These are phyloP conservation scores for Ceyx margarethae DNA, from an alignment of 2,113 vertebrate species.

Conservation along the genomic window DNA sequence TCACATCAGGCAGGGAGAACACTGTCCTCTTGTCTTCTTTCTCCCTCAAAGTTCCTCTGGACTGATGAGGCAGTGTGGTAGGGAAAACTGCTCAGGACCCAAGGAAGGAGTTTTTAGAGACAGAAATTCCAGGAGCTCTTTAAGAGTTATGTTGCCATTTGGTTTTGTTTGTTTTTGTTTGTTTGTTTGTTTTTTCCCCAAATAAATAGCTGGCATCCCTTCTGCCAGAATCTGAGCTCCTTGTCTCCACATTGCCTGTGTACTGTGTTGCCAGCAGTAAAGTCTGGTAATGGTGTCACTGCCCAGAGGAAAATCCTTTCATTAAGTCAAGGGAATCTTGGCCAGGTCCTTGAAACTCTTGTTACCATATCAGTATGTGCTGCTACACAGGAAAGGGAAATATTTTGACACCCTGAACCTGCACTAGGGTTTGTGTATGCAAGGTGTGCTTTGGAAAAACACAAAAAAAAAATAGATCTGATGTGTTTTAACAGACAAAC, in stretches of 20 bases:
- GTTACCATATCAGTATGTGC: neutral
- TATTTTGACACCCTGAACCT: neutral
- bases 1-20: neutral
- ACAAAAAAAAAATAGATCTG: neutral
- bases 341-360: neutral
- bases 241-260: neutral
- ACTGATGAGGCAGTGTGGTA: neutral
- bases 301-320: neutral
- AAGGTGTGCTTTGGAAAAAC: neutral
- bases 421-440: neutral
- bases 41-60: neutral
- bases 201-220: neutral
- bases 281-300: neutral
- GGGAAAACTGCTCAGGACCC: neutral
- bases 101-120: neutral
- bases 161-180: neutral
- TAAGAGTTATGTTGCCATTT: neutral
- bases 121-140: neutral
- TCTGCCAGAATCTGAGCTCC: neutral
- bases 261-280: neutral
- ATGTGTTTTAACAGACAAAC: constrained; percentile 1
- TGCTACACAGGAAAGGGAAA: neutral
- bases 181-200: neutral
- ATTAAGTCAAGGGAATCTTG: neutral
- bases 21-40: neutral